Conservation (phyloP, 2,797 vertebrate genomes). For the Enteromius treurensis region DNA sequence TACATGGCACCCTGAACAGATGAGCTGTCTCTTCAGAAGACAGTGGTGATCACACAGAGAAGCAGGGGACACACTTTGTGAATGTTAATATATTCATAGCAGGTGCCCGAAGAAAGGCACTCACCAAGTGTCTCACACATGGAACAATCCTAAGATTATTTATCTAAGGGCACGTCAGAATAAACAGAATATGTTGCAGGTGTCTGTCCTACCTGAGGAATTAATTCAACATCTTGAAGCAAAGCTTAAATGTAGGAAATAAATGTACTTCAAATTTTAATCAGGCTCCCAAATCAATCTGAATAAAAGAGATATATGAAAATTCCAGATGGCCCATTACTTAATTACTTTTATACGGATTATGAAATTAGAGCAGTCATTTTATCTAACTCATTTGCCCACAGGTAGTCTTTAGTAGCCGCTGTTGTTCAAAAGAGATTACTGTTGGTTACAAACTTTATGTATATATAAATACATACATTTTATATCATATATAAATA, state of each 20-base stretch:
- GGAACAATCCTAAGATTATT: background rate
- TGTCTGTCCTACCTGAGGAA: conserved; percentile 2
- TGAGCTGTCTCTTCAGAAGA: conserved; percentile 12
- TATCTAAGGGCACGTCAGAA: background rate
- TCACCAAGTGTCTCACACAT: background rate
- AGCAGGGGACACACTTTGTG: conserved; percentile 34
- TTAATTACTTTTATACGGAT: conserved; percentile 21
- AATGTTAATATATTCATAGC: conserved; percentile 55
- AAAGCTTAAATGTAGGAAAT: background rate
- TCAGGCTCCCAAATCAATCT: conserved; percentile 19
- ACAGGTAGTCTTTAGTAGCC: conserved; percentile 3
- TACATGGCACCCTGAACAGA: conserved; percentile 2
- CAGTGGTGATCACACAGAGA: conserved; percentile 11
- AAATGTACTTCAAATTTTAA: background rate
- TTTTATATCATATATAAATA: no score
- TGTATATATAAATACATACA: no score
- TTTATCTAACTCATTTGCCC: conserved; percentile 15
- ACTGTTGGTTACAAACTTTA: background rate
- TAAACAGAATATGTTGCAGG: conserved; percentile 7
- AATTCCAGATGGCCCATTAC: conserved; percentile 26
- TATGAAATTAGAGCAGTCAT: conserved; percentile 10
- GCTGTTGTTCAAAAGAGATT: conserved; percentile 1
- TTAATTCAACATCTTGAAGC: background rate
- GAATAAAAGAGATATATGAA: conserved; percentile 9
- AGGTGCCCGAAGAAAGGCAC: conserved; percentile 13